Conservation (phyloP, 2,113 vertebrate genomes). For the Sialia sialis region DNA sequence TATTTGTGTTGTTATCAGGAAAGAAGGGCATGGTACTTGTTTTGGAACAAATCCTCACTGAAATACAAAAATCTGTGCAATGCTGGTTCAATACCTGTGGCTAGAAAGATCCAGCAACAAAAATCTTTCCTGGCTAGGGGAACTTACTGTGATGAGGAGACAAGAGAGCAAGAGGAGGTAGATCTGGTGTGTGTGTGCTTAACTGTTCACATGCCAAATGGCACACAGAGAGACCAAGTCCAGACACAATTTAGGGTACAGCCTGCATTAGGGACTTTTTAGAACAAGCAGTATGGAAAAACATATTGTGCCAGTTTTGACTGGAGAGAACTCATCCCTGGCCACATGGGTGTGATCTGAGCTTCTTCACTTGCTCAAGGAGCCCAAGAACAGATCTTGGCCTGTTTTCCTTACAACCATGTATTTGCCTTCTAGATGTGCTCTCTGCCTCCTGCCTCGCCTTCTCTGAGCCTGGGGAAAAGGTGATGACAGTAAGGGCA, state of each 20-base stretch:
- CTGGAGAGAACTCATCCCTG: not conserved
- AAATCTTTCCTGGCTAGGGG: not conserved
- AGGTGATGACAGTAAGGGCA: not conserved
- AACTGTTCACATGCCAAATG: not conserved
- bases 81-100: not conserved
- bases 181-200: not conserved
- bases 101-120: not conserved
- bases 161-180: not conserved
- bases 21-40: not conserved
- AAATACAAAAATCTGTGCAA: not conserved
- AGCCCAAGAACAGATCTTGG: not conserved
- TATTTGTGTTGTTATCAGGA: not conserved
- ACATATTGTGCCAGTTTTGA: not conserved
- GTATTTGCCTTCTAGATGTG: not conserved
- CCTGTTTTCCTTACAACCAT: not conserved
- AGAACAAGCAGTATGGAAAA: not conserved
- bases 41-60: not conserved
- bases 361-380: not conserved
- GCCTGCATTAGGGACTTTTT: not conserved
- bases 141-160: not conserved
- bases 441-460: not conserved
- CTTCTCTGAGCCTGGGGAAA: not conserved
- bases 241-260: not conserved
- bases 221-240: not conserved
- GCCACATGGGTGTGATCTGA: not conserved